Evolutionary conservation across 2,113 vertebrate genomes (phyloP).

Genomic region (Dryoscopus gambensis): DNA sequence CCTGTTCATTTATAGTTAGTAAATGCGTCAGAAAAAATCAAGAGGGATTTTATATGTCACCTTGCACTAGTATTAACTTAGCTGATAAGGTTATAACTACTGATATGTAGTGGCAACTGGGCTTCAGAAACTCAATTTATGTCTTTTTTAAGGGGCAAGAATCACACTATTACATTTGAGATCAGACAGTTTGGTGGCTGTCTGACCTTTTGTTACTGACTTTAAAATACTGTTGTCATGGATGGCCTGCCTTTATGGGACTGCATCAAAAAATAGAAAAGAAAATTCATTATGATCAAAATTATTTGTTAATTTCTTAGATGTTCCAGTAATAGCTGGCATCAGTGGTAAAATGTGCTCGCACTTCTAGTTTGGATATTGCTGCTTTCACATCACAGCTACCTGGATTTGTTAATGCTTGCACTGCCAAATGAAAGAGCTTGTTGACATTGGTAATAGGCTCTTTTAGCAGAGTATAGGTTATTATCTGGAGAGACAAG

Average conservation of each 20-base stretch:
- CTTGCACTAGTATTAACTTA: slow-evolving; percentile 9
- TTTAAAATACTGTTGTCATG: background rate
- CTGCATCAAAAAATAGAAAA: background rate
- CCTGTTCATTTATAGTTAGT: background rate
- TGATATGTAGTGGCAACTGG: background rate
- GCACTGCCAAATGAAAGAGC: background rate
- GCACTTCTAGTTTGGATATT: background rate
- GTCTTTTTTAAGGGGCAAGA: background rate
- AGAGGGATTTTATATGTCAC: background rate
- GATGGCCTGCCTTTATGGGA: background rate
- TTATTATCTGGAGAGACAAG: background rate
- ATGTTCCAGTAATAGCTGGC: background rate
- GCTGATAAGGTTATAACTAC: background rate
- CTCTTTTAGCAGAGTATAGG: background rate
- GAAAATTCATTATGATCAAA: background rate
- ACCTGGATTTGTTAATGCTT: background rate
- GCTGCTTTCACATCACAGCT: background rate
- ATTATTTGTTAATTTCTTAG: background rate
- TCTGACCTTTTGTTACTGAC: background rate
- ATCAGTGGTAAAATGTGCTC: background rate
- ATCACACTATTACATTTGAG: background rate
- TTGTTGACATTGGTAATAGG: background rate
- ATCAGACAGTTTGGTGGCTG: background rate
- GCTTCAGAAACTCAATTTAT: background rate
- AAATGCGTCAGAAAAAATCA: slow-evolving; percentile 30